Conservation (phyloP, 2,113 vertebrate genomes). For the Lamprotornis superbus region DNA sequence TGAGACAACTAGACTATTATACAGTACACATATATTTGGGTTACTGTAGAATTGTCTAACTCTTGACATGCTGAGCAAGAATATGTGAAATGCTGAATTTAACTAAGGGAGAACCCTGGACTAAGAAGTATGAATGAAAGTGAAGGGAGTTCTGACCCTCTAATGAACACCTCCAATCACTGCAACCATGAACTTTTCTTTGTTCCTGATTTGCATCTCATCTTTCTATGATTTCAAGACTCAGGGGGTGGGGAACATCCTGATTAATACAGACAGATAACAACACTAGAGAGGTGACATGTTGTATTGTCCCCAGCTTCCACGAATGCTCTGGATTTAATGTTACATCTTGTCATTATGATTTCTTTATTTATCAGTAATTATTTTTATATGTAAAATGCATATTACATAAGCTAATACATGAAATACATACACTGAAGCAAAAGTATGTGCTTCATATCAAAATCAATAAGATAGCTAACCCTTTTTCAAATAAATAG, state of each 20-base stretch:
- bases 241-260: neutral
- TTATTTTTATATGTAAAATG: neutral
- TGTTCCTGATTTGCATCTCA: neutral
- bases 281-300: neutral
- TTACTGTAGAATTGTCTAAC: neutral
- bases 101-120: neutral
- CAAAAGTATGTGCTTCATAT: neutral
- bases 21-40: neutral
- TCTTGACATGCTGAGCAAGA: neutral
- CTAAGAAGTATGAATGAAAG: neutral
- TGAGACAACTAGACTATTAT: neutral
- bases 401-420: neutral
- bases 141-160: neutral
- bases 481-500: neutral
- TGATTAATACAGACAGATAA: neutral
- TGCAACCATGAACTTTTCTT: neutral
- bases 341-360: neutral
- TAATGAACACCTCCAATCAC: neutral
- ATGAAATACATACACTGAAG: neutral
- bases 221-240: neutral
- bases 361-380: neutral
- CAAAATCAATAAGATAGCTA: neutral
- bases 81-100: neutral
- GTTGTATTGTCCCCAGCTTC: neutral
- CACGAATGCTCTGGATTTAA: neutral